phyloP scores from a whole-genome alignment of 23 tunicate genomes.

The Halocynthia aurantium region DNA sequence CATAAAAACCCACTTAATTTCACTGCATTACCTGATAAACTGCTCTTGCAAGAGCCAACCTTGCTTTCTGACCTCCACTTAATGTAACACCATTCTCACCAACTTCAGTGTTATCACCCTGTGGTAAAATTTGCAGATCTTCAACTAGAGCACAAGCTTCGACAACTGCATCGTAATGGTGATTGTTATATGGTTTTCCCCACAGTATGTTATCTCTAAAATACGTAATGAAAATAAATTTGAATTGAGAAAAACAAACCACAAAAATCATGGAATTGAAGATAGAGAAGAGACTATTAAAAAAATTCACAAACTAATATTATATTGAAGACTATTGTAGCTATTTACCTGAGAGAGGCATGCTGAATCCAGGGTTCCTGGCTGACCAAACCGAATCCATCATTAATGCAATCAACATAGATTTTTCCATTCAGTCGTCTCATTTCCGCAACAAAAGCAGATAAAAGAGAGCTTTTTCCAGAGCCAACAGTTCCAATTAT shows the following conservation, averaged over 20 bases:
- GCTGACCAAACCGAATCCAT: conserved; percentile 63
- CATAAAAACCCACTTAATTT: neutral
- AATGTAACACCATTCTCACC: conserved; percentile 91
- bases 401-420: conserved; percentile 22
- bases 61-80: conserved; percentile 93
- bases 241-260: neutral
- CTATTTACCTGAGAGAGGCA: conserved; percentile 69
- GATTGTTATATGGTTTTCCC: conserved; percentile 46
- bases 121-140: conserved; percentile 45
- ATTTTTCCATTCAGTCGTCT: conserved; percentile 40
- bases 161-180: conserved; percentile 57
- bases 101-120: conserved; percentile 75
- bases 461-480: conserved; percentile 81
- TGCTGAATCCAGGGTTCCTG: conserved; percentile 97
- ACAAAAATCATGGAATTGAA: neutral
- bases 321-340: too few species aligned
- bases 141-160: conserved; percentile 78
- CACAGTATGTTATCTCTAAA: conserved; percentile 78
- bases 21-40: conserved; percentile 73
- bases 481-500: conserved; percentile 88
- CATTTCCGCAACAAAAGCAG: conserved; percentile 73
- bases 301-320: neutral
- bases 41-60: conserved; percentile 80
- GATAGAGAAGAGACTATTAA: neutral
- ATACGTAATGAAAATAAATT: neutral